Percentiles rank a stretch among this genome's conserved stretches.
Evolutionary conservation across 2,113 vertebrate genomes (phyloP).

Genomic region (Coregonus clupeaformis): DNA sequence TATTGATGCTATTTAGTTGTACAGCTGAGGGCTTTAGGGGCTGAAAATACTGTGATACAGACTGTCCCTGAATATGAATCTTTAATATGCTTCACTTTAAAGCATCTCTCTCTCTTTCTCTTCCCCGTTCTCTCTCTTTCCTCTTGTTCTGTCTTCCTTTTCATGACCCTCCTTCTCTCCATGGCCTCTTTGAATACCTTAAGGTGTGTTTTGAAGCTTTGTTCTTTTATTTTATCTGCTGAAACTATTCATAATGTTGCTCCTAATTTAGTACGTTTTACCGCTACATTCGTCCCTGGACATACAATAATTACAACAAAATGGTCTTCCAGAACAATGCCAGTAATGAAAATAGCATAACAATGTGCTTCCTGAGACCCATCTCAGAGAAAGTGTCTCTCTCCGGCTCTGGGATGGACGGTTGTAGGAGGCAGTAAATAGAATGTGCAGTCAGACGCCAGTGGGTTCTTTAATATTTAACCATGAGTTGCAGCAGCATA

Average conservation of each 20-base stretch:
- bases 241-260: neutral
- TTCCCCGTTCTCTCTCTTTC: neutral
- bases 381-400: neutral
- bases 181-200: too few species aligned
- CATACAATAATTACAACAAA: neutral
- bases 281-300: neutral
- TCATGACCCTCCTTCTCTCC: neutral
- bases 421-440: neutral
- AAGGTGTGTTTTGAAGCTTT: neutral
- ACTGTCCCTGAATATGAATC: neutral
- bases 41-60: neutral
- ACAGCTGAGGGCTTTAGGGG: neutral
- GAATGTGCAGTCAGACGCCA: neutral
- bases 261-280: neutral
- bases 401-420: neutral
- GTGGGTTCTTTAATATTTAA: slow-evolving; percentile 2
- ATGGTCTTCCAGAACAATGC: neutral
- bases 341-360: neutral
- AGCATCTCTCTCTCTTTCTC: neutral
- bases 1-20: neutral
- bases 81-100: neutral
- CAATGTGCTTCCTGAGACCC: neutral
- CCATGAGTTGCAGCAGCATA: neutral
- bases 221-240: neutral
- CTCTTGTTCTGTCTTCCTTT: neutral